Evolutionary conservation across 2,888 invertebrate genomes (phyloP), one percentile per base, ranked within the genome.

Genomic region (Drosophila neoperkinsi): DNA sequence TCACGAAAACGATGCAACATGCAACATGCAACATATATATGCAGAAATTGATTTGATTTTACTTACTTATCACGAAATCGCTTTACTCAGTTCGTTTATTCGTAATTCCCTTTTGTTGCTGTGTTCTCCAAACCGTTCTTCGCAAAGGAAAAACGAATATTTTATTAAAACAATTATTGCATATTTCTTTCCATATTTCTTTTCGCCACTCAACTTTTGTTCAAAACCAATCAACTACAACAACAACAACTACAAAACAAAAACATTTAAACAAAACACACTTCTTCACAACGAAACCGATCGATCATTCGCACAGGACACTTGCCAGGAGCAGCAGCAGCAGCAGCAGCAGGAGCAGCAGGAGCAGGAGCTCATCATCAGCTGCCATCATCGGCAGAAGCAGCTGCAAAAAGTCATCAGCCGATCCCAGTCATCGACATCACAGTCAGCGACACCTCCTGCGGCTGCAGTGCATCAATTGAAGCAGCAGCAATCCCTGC

Each of bases 351-450:
- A 71, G 62, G 84, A 57, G 77, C 64, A 41, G 21, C 88, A 90
- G 82, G 91, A 90, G 81, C 90, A 84, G 82, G 92, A 91, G 81
- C 90, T 92, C 64, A 89, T 91, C 81, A 88, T 91, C 82, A 88
- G 80, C 80, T 91, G 92, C 72, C 84, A 71, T 31, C 81, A 74
- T 10, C 71, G 60, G 30, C 66, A 76, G 16, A 63, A 79, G 46
- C 89, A 88, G 46, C 70, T 67, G 43, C 72, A 88, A 81, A 92
- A 92, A 90, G 67, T 89, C 82, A 82, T 92, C 82, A 83, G 91
- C 79, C 77, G 92, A 84, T 92, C 92, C 72, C 91, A 92, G 85
- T 92, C 92, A 83, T 90, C 92, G 82, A 90, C 92, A 88, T 76
- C 85, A 9, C 46, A 46, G 77, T 55, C 91, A 74, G 63, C 89